Percentiles rank a stretch among this genome's conserved stretches.
These are phyloP conservation scores for Tryphoninae sp. DNA, from an alignment of 2,888 invertebrate species.

Conservation along the genomic window DNA sequence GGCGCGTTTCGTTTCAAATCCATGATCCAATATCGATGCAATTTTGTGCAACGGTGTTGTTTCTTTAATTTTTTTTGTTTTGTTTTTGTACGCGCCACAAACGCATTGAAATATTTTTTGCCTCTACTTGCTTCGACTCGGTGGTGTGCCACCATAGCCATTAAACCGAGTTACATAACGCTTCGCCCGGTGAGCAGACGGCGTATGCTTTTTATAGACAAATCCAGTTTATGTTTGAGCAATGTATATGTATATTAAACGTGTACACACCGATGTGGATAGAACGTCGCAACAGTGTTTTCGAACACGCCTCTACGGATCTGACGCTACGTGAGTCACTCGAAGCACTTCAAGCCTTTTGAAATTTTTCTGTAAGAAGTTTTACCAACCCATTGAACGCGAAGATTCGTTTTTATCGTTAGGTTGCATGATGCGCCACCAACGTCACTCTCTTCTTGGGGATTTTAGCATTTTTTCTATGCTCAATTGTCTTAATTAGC, in stretches of 20 bases:
- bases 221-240: conserved; percentile 68
- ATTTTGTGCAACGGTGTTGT: neutral
- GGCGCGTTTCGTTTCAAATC: neutral
- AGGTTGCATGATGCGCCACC: too few species aligned
- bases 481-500: too few species aligned
- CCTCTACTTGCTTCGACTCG: conserved; percentile 17
- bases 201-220: conserved; percentile 69
- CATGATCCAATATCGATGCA: neutral
- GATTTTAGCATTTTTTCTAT: too few species aligned
- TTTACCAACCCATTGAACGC: conserved; percentile 6
- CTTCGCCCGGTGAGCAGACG: conserved; percentile 67
- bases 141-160: conserved; percentile 74
- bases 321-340: conserved; percentile 13
- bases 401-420: neutral
- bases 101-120: conserved; percentile 24
- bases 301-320: conserved; percentile 26
- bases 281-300: conserved; percentile 40
- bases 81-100: neutral
- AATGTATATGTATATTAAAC: conserved; percentile 49
- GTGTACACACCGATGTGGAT: conserved; percentile 14
- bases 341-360: conserved; percentile 22
- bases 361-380: conserved; percentile 23
- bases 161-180: conserved; percentile 74
- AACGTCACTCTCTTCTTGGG: too few species aligned
- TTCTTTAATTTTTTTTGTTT: neutral